A percentile compares a stretch with the other conserved stretches of the same genome.
Conservation (phyloP, 2,797 vertebrate species). For the Phyllotis vaccarum region DNA sequence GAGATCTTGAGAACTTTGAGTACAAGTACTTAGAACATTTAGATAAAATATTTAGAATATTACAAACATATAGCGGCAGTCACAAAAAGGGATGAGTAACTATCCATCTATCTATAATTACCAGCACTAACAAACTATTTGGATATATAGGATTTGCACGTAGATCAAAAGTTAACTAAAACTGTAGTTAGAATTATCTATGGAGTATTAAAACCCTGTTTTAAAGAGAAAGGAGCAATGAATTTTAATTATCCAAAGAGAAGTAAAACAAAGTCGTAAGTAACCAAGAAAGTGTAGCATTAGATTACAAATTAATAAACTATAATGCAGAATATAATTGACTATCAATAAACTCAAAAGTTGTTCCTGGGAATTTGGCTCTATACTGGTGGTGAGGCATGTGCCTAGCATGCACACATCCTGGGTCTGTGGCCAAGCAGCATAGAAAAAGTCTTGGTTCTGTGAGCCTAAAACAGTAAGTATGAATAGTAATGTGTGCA, state of each 20-base stretch:
- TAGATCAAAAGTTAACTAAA: not conserved
- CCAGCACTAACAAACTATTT: not conserved
- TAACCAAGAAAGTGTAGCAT: not conserved
- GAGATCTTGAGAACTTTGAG: not conserved
- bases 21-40: constrained; percentile 39
- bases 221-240: not conserved
- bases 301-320: constrained; percentile 26
- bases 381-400: not conserved
- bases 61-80: not conserved
- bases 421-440: not conserved
- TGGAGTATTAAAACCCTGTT: not conserved
- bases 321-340: not conserved
- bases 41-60: constrained; percentile 12
- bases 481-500: not conserved
- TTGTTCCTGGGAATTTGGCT: not conserved
- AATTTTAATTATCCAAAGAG: not conserved
- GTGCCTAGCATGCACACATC: too few species aligned
- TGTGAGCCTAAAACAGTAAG: not conserved
- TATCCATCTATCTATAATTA: not conserved
- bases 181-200: not conserved
- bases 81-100: not conserved
- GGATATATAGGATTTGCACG: not conserved
- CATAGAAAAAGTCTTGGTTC: not conserved
- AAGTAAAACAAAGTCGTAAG: not conserved
- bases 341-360: not conserved